Evolutionary conservation across 37 sponge, comb jelly and placozoan species (phyloP).

Genomic region (Ianthella basta): DNA sequence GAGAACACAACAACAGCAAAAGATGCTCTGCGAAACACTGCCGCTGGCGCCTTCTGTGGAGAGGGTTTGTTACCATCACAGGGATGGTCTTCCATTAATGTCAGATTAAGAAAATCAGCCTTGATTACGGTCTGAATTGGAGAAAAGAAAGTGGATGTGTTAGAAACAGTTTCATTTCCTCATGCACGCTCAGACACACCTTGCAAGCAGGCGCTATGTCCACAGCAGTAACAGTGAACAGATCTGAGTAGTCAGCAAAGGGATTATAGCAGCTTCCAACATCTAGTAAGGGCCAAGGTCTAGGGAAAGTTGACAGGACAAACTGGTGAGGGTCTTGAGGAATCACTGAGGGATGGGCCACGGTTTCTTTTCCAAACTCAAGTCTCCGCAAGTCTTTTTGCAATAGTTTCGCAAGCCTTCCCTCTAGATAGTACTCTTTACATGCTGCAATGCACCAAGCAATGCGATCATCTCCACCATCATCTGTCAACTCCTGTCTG

Average conservation of each 20-base stretch:
- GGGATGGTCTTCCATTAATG: neutral
- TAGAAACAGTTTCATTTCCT: neutral
- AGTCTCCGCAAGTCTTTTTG: slow-evolving; percentile 61
- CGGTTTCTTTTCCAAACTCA: slow-evolving; percentile 41
- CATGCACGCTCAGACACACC: slow-evolving; percentile 31
- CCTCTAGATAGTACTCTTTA: slow-evolving; percentile 53
- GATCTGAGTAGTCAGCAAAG: slow-evolving; percentile 36
- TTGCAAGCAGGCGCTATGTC: slow-evolving; percentile 78
- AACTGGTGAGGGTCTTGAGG: slow-evolving; percentile 31
- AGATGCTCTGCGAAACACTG: neutral
- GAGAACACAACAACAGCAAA: slow-evolving; percentile 80
- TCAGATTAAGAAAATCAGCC: slow-evolving; percentile 72
- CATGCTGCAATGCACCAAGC: slow-evolving; percentile 64
- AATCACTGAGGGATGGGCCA: neutral
- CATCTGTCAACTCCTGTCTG: neutral
- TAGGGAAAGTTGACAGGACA: slow-evolving; percentile 2
- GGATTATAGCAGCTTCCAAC: slow-evolving; percentile 92
- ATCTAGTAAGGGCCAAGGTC: slow-evolving; percentile 54
- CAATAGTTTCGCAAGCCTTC: slow-evolving; percentile 44
- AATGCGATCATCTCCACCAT: slow-evolving; percentile 40
- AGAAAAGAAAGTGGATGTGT: neutral
- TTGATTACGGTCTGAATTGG: slow-evolving; percentile 54
- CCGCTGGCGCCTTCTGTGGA: neutral
- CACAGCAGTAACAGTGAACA: slow-evolving; percentile 63
- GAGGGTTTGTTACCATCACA: neutral